Conservation (phyloP, 2,113 vertebrate genomes). For the Bothrops jararaca region DNA sequence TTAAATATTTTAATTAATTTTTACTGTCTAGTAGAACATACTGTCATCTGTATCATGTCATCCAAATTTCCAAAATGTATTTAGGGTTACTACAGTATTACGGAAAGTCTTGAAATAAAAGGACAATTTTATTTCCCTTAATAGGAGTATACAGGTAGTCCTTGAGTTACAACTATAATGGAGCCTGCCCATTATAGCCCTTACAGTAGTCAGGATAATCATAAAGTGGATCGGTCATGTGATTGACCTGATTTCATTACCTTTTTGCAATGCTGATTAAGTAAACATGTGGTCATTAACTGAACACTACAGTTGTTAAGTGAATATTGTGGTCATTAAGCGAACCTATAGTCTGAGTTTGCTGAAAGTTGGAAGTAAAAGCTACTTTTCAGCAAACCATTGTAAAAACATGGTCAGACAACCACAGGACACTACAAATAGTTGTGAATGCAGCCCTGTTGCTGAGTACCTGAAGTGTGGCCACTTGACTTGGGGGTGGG, state of each 20-base stretch:
- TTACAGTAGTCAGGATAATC: background rate
- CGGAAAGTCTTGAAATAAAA: background rate
- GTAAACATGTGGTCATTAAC: background rate
- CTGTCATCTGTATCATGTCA: background rate
- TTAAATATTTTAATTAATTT: background rate
- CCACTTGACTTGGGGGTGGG: background rate
- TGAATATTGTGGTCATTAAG: background rate
- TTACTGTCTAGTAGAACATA: background rate
- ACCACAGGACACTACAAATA: background rate
- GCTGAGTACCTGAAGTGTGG: background rate
- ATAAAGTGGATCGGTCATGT: background rate
- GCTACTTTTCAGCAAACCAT: background rate
- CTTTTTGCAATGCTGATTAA: too few species aligned
- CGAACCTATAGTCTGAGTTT: background rate
- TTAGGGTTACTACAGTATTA: background rate
- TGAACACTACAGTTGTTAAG: too few species aligned
- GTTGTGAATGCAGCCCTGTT: background rate
- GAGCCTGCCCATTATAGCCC: background rate
- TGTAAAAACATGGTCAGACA: background rate
- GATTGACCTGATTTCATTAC: background rate
- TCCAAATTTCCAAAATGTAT: background rate
- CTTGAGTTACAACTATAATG: background rate
- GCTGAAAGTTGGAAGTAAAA: background rate
- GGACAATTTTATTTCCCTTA: background rate
- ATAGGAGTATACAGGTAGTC: background rate